phyloP scores from a whole-genome alignment of 2,797 vertebrate genomes.

The Botia almorhae region DNA sequence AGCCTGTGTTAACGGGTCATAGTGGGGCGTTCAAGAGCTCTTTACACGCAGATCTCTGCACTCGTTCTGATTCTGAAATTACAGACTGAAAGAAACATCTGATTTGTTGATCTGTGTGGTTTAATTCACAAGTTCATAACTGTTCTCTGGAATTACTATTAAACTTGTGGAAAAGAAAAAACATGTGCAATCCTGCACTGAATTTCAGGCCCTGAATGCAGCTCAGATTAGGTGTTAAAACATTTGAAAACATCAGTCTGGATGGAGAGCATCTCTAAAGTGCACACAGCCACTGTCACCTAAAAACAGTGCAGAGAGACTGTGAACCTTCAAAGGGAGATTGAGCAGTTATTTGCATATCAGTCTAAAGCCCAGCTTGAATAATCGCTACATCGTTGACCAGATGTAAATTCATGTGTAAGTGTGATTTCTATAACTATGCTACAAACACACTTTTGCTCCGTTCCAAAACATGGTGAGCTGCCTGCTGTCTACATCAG shows the following conservation, averaged over 20 bases:
- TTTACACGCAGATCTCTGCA: no score
- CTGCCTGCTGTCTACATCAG: no score
- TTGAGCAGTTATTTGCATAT: conserved; percentile 31
- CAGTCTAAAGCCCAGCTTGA: conserved; percentile 18
- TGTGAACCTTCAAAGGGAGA: not conserved
- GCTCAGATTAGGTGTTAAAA: not conserved
- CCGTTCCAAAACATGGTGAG: no score
- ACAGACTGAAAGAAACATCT: no score
- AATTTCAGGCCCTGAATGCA: no score
- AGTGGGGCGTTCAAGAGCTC: no score
- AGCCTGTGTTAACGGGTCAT: conserved; percentile 53
- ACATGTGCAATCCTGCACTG: no score
- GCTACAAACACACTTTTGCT: not conserved
- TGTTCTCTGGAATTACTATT: no score
- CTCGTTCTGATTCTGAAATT: no score
- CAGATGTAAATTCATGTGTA: conserved; percentile 2
- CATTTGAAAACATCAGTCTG: not conserved
- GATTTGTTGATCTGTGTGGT: no score
- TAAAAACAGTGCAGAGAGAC: not conserved
- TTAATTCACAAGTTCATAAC: no score
- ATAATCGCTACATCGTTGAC: conserved; percentile 33
- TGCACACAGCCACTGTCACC: not conserved
- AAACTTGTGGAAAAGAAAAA: no score
- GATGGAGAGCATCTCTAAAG: not conserved
- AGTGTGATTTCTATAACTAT: not conserved